A percentile compares a stretch with the other conserved stretches of the same genome.
Evolutionary conservation across 2,113 vertebrate species (phyloP).

Genomic region (Daphoenositta chrysoptera): DNA sequence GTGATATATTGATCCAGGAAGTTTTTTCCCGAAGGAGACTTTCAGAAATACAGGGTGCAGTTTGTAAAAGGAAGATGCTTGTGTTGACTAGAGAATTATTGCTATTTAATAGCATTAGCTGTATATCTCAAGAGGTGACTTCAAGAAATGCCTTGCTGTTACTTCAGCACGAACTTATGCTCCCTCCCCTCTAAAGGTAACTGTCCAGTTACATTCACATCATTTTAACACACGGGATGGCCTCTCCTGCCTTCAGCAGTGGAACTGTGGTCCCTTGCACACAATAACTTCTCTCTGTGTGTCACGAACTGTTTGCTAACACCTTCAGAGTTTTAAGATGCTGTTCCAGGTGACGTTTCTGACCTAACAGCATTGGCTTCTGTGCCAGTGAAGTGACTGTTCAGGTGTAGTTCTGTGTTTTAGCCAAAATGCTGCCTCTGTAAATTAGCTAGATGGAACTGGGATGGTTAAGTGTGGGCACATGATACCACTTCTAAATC

Average conservation of each 20-base stretch:
- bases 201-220: background rate
- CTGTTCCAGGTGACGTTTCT: background rate
- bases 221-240: accelerated
- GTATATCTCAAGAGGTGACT: background rate
- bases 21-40: background rate
- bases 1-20: background rate
- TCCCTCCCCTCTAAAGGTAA: background rate
- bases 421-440: background rate
- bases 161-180: background rate
- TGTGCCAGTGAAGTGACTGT: background rate
- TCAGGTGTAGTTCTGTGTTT: background rate
- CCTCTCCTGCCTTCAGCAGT: background rate
- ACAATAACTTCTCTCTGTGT: background rate
- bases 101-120: background rate
- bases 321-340: background rate
- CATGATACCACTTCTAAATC: background rate
- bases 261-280: background rate
- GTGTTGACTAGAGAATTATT: background rate
- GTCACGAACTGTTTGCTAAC: background rate
- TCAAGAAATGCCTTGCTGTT: background rate
- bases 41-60: background rate
- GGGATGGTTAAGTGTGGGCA: background rate
- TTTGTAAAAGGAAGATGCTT: background rate
- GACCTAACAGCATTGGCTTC: background rate
- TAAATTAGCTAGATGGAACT: background rate